phyloP scores from a whole-genome alignment of 2,113 vertebrate species.

The Cyanoramphus novaezelandiae region DNA sequence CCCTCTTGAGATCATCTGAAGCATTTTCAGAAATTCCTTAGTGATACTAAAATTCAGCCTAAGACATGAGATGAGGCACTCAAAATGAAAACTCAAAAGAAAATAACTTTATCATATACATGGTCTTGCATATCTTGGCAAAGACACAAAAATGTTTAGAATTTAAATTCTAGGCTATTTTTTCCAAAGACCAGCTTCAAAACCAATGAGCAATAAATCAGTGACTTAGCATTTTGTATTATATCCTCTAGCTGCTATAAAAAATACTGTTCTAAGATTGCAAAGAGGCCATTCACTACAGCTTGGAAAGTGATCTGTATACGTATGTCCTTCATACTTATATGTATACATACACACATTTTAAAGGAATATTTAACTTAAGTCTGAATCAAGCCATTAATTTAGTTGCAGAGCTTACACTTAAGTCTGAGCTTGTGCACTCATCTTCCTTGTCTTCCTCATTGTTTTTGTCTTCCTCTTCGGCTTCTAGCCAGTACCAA shows the following conservation, averaged over 20 bases:
- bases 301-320: neutral
- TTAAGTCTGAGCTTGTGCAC: constrained; percentile 75
- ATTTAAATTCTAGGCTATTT: neutral
- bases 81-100: neutral
- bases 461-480: constrained; percentile 75
- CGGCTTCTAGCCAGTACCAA: constrained; percentile 89
- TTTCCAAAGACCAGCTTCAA: neutral
- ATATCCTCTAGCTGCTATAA: neutral
- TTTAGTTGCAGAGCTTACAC: constrained; percentile 67
- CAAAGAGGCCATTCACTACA: neutral
- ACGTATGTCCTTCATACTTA: neutral
- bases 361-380: neutral
- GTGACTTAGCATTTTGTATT: neutral
- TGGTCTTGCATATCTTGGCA: neutral
- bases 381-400: neutral
- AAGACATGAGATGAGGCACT: neutral
- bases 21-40: neutral
- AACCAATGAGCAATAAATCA: neutral
- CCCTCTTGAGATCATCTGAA: neutral
- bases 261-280: neutral
- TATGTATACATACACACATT: neutral
- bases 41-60: neutral
- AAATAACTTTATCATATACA: neutral
- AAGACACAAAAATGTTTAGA: neutral
- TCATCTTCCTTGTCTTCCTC: constrained; percentile 76